Percentiles rank a stretch among this genome's conserved stretches.
Conservation (phyloP, 2,888 invertebrate species). For the Hetaerina titia region DNA sequence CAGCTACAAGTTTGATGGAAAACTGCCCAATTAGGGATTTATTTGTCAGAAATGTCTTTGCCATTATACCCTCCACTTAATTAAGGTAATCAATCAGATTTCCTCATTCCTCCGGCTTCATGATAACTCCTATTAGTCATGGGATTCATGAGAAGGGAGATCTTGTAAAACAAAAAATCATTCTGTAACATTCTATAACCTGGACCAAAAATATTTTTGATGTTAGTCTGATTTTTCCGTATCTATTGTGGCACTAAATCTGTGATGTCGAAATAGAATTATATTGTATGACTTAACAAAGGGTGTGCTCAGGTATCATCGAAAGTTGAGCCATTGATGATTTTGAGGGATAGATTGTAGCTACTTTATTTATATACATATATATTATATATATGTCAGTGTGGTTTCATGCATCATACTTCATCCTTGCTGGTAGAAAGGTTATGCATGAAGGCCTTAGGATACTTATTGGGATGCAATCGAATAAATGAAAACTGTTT, state of each 20-base stretch:
- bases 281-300: conserved; percentile 55
- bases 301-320: conserved; percentile 54
- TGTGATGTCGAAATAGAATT: conserved; percentile 64
- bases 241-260: conserved; percentile 67
- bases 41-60: neutral
- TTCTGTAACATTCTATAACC: conserved; percentile 65
- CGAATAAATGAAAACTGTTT: conserved; percentile 37
- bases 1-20: conserved; percentile 3
- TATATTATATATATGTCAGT: conserved; percentile 17
- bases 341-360: conserved; percentile 57
- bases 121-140: conserved; percentile 29
- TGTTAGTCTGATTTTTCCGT: conserved; percentile 60
- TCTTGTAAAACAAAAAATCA: conserved; percentile 16
- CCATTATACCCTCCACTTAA: conserved; percentile 24
- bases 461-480: conserved; percentile 53
- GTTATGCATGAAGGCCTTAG: conserved; percentile 52
- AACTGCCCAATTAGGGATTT: conserved; percentile 46
- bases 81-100: neutral
- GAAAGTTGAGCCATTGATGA: conserved; percentile 58
- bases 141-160: conserved; percentile 8
- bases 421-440: conserved; percentile 49
- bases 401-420: conserved; percentile 46
- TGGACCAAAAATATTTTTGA: conserved; percentile 65
- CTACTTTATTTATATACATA: conserved; percentile 43
- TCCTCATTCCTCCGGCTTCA: conserved; percentile 36